A percentile compares a stretch with the other conserved stretches of the same genome.
Conservation (phyloP, 2,797 vertebrate genomes). For the Lagodon rhomboides region DNA sequence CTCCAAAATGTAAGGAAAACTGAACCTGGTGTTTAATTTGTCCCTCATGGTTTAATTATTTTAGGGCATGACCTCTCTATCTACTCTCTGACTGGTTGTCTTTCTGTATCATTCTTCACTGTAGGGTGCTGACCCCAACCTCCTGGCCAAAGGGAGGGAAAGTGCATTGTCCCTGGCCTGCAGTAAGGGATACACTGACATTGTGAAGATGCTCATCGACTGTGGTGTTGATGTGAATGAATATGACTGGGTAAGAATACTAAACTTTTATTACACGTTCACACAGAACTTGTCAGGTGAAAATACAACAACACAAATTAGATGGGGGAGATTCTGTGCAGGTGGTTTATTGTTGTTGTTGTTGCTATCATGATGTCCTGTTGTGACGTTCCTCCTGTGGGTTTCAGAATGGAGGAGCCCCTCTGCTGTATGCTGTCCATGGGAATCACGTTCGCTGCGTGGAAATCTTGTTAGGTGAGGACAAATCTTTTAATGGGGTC, state of each 20-base stretch:
- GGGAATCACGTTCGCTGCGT: slow-evolving; percentile 98
- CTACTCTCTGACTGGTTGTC: background rate
- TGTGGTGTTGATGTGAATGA: slow-evolving; percentile 98
- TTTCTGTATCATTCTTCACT: background rate
- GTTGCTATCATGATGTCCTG: background rate
- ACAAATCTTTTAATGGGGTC: background rate
- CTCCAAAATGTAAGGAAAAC: slow-evolving; percentile 92
- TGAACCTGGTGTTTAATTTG: fast-evolving
- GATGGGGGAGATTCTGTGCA: background rate
- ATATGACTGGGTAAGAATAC: slow-evolving; percentile 94
- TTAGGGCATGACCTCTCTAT: background rate
- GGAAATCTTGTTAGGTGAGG: slow-evolving; percentile 95
- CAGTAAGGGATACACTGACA: slow-evolving; percentile 98
- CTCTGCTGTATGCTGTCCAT: slow-evolving; percentile 96
- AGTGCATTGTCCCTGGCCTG: slow-evolving; percentile 96
- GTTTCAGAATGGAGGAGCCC: slow-evolving; percentile 97
- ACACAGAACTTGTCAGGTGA: background rate
- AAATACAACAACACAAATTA: background rate
- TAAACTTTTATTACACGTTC: background rate
- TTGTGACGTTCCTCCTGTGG: slow-evolving; percentile 25
- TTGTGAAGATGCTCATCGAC: slow-evolving; percentile 98
- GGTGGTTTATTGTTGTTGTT: background rate
- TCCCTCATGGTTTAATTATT: fast-evolving
- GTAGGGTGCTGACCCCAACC: slow-evolving; percentile 95
- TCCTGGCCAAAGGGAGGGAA: slow-evolving; percentile 96